These are phyloP conservation scores for Parus major DNA, from an alignment of 2,113 vertebrate genomes.

Conservation along the genomic window DNA sequence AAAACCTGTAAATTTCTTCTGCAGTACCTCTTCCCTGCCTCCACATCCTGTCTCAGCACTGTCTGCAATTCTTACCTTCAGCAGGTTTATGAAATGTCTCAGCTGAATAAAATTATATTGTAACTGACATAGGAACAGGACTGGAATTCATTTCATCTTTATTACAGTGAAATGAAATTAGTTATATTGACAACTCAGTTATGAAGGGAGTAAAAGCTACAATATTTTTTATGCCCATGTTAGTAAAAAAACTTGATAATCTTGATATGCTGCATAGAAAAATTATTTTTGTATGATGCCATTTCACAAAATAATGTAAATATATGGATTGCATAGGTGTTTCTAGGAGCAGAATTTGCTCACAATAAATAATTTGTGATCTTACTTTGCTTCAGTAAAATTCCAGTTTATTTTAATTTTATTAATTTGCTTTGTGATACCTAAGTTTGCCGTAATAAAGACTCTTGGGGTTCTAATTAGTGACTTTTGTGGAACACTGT, in stretches of 20 bases:
- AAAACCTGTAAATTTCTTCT: neutral
- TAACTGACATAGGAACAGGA: neutral
- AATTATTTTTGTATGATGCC: neutral
- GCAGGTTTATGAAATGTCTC: slow-evolving; percentile 42
- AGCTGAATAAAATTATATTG: slow-evolving; percentile 41
- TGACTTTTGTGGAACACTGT: neutral
- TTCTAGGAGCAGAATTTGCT: neutral
- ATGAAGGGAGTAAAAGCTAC: slow-evolving; percentile 1
- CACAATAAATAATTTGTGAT: neutral
- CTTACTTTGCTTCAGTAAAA: neutral
- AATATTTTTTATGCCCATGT: neutral
- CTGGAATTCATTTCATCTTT: slow-evolving; percentile 30
- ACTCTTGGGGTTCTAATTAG: neutral
- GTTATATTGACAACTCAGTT: slow-evolving; percentile 21
- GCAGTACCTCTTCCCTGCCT: neutral
- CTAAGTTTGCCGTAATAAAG: neutral
- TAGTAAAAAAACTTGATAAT: neutral
- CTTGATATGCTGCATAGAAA: neutral
- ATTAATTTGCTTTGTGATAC: neutral
- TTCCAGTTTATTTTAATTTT: neutral
- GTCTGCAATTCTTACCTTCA: slow-evolving; percentile 2
- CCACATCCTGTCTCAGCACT: neutral
- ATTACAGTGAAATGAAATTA: slow-evolving; percentile 37
- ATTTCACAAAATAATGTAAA: neutral
- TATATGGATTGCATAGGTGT: neutral